These are phyloP conservation scores for Melanotaenia parkinsoni DNA, from an alignment of 2,797 vertebrate species.

Conservation along the genomic window DNA sequence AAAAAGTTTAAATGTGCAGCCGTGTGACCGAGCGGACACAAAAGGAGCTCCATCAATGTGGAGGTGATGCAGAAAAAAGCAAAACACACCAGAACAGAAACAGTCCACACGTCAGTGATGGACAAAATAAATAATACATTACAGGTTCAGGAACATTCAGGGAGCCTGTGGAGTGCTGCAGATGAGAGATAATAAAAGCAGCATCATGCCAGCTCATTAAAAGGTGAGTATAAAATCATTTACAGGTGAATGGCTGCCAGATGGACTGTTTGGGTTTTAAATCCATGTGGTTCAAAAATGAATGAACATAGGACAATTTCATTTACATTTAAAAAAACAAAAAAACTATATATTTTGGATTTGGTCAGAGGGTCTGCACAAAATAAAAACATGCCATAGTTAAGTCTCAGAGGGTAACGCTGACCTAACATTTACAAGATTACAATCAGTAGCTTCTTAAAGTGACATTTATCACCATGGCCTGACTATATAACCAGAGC, in stretches of 20 bases:
- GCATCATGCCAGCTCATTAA: conserved; percentile 4
- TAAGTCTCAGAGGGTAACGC: conserved; percentile 57
- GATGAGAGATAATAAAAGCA: conserved; percentile 17
- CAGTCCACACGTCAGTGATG: conserved; percentile 55
- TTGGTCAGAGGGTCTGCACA: conserved; percentile 68
- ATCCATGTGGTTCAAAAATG: conserved; percentile 16
- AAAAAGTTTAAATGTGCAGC: conserved; percentile 37
- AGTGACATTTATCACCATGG: conserved; percentile 76
- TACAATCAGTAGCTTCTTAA: conserved; percentile 84
- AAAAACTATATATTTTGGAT: conserved; percentile 34
- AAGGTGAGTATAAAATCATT: conserved; percentile 41
- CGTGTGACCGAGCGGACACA: conserved; percentile 27
- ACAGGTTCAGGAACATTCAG: conserved; percentile 75
- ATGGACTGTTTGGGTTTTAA: neutral
- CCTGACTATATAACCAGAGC: conserved; percentile 52
- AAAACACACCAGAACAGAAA: conserved; percentile 54
- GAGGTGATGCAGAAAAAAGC: conserved; percentile 32
- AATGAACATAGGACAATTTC: neutral
- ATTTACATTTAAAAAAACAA: conserved; percentile 23
- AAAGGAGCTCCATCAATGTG: conserved; percentile 10
- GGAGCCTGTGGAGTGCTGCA: conserved; percentile 45
- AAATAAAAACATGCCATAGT: conserved; percentile 44
- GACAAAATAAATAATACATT: conserved; percentile 74
- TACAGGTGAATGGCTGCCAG: conserved; percentile 10
- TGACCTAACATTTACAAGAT: conserved; percentile 59